These are phyloP conservation scores for Noctilio leporinus DNA, from an alignment of 2,113 vertebrate genomes.

Conservation along the genomic window DNA sequence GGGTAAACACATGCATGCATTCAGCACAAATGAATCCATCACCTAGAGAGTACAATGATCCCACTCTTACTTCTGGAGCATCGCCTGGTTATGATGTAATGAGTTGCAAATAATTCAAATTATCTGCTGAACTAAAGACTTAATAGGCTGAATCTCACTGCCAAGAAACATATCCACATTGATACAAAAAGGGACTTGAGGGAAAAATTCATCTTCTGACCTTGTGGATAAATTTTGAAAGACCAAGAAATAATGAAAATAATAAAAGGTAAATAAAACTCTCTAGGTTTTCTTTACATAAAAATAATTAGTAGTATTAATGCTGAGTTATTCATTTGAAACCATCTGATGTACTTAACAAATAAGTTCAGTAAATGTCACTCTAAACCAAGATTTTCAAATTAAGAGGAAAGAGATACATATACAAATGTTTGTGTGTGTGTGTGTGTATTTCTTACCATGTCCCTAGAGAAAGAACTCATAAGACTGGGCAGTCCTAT, in stretches of 20 bases:
- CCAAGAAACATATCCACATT: conserved; percentile 27
- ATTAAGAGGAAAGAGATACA: neutral
- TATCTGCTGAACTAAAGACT: neutral
- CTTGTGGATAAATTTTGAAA: neutral
- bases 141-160: neutral
- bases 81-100: neutral
- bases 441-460: neutral
- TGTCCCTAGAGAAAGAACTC: neutral
- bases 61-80: neutral
- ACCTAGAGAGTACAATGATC: neutral
- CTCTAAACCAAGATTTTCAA: neutral
- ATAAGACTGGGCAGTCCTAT: neutral
- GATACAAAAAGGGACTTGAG: conserved; percentile 18
- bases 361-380: neutral
- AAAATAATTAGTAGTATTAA: conserved; percentile 14
- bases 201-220: conserved; percentile 3
- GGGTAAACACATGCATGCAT: neutral
- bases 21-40: neutral
- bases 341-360: neutral
- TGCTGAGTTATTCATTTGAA: neutral
- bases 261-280: neutral
- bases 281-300: neutral
- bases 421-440: neutral
- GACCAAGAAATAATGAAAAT: neutral
- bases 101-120: conserved; percentile 22